Conservation (phyloP, 53 echinoderm and acorn worm genomes). For the Paelopatides confundens region DNA sequence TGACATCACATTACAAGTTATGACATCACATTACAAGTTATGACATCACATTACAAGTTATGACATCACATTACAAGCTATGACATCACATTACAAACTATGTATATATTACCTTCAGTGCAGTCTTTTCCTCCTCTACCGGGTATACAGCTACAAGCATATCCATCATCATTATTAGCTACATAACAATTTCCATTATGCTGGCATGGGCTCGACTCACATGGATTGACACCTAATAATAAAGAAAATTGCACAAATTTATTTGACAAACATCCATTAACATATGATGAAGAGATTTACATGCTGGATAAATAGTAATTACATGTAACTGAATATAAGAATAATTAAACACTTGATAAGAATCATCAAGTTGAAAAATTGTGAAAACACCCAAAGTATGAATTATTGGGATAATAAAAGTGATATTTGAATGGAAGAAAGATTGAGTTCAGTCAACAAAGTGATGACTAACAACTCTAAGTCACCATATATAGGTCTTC, state of each 20-base stretch:
- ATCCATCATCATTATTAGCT: conserved; percentile 1
- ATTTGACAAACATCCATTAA: too few relatives aligned
- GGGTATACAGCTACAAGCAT: conserved; percentile 20
- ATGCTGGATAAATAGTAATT: background rate
- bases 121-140: conserved; percentile 36
- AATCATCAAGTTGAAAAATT: too few relatives aligned
- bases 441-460: too few relatives aligned
- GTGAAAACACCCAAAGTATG: too few relatives aligned
- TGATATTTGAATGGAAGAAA: too few relatives aligned
- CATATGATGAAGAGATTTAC: background rate
- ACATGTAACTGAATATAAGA: background rate
- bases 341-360: too few relatives aligned
- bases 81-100: background rate
- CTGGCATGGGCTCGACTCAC: conserved; percentile 9
- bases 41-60: too few relatives aligned
- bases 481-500: too few relatives aligned
- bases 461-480: too few relatives aligned
- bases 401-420: too few relatives aligned
- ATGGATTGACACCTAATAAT: background rate
- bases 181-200: conserved; percentile 27
- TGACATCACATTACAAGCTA: background rate
- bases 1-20: too few relatives aligned
- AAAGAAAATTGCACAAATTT: background rate
- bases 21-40: too few relatives aligned
- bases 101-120: conserved; percentile 8